phyloP scores from a whole-genome alignment of 2,888 invertebrate genomes.

The Sceliomorpha sp. region DNA sequence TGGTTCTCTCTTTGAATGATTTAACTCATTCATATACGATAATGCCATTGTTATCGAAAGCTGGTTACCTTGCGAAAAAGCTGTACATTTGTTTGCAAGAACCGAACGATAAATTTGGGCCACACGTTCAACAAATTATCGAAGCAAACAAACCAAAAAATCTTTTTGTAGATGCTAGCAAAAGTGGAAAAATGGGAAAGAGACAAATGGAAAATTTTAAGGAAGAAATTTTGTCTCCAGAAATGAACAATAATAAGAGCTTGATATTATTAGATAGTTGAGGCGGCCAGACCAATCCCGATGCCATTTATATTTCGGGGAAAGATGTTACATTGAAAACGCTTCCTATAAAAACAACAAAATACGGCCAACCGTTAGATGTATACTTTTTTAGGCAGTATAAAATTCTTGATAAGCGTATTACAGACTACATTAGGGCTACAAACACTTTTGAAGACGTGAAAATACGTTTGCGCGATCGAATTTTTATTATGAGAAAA shows the following conservation, averaged over 20 bases:
- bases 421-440: conserved; percentile 6
- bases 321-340: conserved; percentile 1
- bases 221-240: conserved; percentile 10
- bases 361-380: conserved; percentile 11
- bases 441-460: conserved; percentile 1
- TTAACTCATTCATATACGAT: conserved; percentile 1
- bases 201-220: conserved; percentile 7
- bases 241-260: conserved; percentile 1
- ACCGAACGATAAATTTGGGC: conserved; percentile 10
- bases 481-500: conserved; percentile 10
- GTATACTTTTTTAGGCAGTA: conserved; percentile 10
- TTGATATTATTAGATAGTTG: conserved; percentile 9
- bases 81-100: conserved; percentile 11
- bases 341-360: conserved; percentile 11
- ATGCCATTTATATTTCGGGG: neutral
- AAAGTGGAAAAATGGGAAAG: conserved; percentile 12
- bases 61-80: neutral
- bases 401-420: conserved; percentile 6
- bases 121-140: conserved; percentile 7
- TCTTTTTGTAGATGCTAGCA: conserved; percentile 11
- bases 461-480: conserved; percentile 1
- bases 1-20: conserved; percentile 5
- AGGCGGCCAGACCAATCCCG: conserved; percentile 6
- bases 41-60: neutral
- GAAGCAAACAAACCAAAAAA: conserved; percentile 1